phyloP scores from a whole-genome alignment of 2,888 invertebrate genomes.

The Torymus auratus region DNA sequence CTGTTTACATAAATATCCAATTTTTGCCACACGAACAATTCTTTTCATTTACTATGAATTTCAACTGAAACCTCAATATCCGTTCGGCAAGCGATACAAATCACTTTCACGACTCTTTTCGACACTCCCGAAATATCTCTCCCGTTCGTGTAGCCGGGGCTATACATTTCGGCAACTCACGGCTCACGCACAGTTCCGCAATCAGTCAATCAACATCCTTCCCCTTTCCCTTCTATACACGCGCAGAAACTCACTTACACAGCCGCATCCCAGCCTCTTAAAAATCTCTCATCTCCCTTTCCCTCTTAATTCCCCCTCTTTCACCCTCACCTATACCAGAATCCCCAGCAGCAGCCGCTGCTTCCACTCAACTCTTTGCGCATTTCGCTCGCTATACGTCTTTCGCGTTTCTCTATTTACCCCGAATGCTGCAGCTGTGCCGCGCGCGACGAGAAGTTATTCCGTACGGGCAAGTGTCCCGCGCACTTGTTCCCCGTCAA shows the following conservation, averaged over 20 bases:
- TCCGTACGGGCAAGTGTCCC: conserved; percentile 24
- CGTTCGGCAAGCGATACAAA: no score
- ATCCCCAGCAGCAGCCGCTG: no score
- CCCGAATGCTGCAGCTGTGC: conserved; percentile 24
- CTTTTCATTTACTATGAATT: no score
- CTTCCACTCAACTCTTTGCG: not conserved
- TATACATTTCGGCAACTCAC: no score
- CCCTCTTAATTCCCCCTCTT: conserved; percentile 40
- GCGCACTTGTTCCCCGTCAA: conserved; percentile 26
- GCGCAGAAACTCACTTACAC: no score
- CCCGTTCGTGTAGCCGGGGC: no score
- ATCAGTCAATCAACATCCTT: conserved; percentile 12
- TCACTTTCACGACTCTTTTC: no score
- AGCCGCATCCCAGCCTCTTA: not conserved
- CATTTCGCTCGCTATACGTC: conserved; percentile 16
- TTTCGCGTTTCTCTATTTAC: conserved; percentile 39
- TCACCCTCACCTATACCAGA: not conserved
- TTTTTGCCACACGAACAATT: no score
- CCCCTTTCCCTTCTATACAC: not conserved
- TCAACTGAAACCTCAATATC: no score
- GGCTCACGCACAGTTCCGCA: not conserved
- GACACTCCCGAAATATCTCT: no score
- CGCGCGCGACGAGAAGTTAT: conserved; percentile 42
- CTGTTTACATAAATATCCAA: no score
- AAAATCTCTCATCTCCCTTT: not conserved